Evolutionary conservation across 2,888 invertebrate genomes (phyloP).

Genomic region (Aspidapion aeneum): DNA sequence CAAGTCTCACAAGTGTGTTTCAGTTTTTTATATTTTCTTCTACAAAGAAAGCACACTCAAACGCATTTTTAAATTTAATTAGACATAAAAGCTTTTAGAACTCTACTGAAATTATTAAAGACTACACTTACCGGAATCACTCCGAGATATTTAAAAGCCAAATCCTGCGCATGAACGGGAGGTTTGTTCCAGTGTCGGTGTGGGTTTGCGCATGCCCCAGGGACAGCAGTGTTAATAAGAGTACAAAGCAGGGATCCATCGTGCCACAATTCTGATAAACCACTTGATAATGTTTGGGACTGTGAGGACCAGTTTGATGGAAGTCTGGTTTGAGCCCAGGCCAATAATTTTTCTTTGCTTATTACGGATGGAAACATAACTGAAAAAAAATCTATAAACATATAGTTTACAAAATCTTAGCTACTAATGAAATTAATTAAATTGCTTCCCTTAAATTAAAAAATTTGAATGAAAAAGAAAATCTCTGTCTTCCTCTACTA

Average conservation of each 20-base stretch:
- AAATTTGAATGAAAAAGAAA: too few relatives aligned
- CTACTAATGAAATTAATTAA: not conserved
- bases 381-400: conserved; percentile 34
- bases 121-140: conserved; percentile 54
- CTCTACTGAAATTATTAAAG: too few relatives aligned
- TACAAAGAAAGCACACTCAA: too few relatives aligned
- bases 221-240: conserved; percentile 56
- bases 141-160: conserved; percentile 59
- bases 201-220: conserved; percentile 57
- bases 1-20: too few relatives aligned
- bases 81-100: too few relatives aligned
- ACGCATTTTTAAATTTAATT: too few relatives aligned
- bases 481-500: too few relatives aligned
- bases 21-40: too few relatives aligned
- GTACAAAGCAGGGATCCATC: conserved; percentile 60
- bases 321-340: conserved; percentile 40
- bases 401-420: not conserved
- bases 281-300: conserved; percentile 43
- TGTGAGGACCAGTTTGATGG: conserved; percentile 38
- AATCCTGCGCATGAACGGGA: conserved; percentile 56
- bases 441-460: too few relatives aligned
- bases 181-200: conserved; percentile 48
- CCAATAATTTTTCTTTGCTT: conserved; percentile 39
- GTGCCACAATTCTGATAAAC: conserved; percentile 53
- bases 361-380: conserved; percentile 43